These are phyloP conservation scores for Triplophysa yarkandensis DNA, from an alignment of 2,797 vertebrate species.

Conservation along the genomic window DNA sequence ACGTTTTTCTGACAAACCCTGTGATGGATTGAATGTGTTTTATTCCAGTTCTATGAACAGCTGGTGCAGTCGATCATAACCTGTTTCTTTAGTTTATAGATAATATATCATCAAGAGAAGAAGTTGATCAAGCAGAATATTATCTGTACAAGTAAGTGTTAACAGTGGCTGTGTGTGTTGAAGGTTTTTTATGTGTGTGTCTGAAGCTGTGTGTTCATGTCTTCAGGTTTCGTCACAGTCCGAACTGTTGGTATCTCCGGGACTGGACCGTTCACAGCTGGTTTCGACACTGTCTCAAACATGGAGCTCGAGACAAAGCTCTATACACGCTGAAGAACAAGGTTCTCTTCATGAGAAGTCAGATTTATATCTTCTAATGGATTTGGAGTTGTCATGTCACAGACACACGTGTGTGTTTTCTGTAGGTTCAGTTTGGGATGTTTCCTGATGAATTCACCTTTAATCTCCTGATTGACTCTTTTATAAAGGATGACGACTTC, in stretches of 20 bases:
- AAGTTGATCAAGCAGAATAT: slow-evolving; percentile 83
- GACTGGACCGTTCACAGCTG: slow-evolving; percentile 92
- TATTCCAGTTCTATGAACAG: too few species aligned
- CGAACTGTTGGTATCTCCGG: slow-evolving; percentile 93
- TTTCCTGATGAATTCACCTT: slow-evolving; percentile 94
- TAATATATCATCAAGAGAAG: slow-evolving; percentile 80
- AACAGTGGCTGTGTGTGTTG: background rate
- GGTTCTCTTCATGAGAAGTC: slow-evolving; percentile 66
- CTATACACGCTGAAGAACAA: slow-evolving; percentile 91
- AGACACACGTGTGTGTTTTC: background rate
- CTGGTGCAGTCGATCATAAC: background rate
- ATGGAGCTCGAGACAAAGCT: slow-evolving; percentile 85
- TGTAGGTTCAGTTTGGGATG: slow-evolving; percentile 87
- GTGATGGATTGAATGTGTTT: too few species aligned
- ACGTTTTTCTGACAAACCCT: too few species aligned
- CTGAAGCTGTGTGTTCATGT: slow-evolving; percentile 15
- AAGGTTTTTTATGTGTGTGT: background rate
- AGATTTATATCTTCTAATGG: background rate
- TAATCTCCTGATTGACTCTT: slow-evolving; percentile 89
- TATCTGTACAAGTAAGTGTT: slow-evolving; percentile 84
- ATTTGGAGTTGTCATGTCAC: background rate
- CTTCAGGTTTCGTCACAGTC: slow-evolving; percentile 93
- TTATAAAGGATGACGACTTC: slow-evolving; percentile 86
- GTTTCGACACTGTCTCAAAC: slow-evolving; percentile 92
- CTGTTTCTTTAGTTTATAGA: slow-evolving; percentile 74